Conservation (phyloP, 2,113 vertebrate species). For the Patagioenas fasciata region DNA sequence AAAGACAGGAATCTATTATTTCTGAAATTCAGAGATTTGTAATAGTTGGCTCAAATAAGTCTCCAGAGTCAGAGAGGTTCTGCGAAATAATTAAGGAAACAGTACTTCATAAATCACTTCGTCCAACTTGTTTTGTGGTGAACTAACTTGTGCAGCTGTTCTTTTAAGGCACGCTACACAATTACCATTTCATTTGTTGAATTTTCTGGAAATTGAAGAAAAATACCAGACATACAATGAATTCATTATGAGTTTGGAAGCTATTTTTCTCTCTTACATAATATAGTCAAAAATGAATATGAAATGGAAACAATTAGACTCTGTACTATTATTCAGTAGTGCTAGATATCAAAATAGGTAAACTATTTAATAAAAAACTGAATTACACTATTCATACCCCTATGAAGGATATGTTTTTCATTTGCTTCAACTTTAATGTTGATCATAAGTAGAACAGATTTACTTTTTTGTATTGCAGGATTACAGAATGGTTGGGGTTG, state of each 20-base stretch:
- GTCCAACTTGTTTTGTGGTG: background rate
- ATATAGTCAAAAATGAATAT: background rate
- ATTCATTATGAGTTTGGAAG: background rate
- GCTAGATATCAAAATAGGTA: background rate
- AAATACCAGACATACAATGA: background rate
- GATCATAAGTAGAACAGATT: background rate
- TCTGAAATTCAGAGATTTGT: conserved; percentile 26
- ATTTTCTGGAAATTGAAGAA: background rate
- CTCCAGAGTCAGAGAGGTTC: conserved; percentile 16
- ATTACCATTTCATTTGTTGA: background rate
- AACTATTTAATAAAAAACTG: background rate
- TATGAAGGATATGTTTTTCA: background rate
- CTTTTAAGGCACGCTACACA: conserved; percentile 32
- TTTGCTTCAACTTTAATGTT: background rate
- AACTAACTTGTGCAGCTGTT: conserved; percentile 27
- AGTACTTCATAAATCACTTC: conserved; percentile 46
- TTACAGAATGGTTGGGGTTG: too few species aligned
- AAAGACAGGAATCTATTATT: conserved; percentile 1
- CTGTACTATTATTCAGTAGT: background rate
- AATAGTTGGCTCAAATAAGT: conserved; percentile 29
- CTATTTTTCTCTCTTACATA: background rate
- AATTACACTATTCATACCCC: background rate
- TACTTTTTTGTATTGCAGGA: background rate
- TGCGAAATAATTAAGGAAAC: conserved; percentile 56
- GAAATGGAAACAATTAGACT: background rate